Evolutionary conservation across 2,797 vertebrate genomes (phyloP).

Genomic region (Xiphophorus birchmanni): DNA sequence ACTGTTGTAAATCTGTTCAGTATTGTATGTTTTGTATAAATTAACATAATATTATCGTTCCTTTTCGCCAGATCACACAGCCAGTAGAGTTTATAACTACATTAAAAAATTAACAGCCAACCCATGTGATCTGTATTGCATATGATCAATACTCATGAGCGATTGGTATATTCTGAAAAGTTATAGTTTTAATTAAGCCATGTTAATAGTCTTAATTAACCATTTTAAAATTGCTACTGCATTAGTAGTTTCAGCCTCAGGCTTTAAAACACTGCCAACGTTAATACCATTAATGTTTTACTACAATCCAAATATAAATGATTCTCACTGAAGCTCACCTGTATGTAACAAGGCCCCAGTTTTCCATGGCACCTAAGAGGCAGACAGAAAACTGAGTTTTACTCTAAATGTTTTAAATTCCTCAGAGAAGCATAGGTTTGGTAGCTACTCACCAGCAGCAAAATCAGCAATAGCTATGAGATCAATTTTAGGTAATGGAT

Average conservation of each 20-base stretch:
- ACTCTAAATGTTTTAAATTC: slow-evolving; percentile 44
- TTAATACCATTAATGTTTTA: neutral
- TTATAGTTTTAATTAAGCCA: neutral
- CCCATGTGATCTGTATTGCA: too few relatives aligned
- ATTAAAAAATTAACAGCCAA: too few relatives aligned
- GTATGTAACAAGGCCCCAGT: slow-evolving; percentile 99
- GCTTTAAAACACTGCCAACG: neutral
- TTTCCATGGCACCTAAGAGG: slow-evolving; percentile 97
- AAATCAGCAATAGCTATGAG: slow-evolving; percentile 99
- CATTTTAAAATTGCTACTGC: neutral
- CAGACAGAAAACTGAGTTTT: slow-evolving; percentile 41
- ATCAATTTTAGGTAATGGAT: slow-evolving; percentile 99
- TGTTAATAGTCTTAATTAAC: neutral
- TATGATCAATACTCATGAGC: too few relatives aligned
- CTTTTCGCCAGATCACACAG: too few relatives aligned
- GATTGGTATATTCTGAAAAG: neutral
- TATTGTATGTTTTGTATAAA: too few relatives aligned
- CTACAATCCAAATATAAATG: neutral
- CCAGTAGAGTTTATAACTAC: too few relatives aligned
- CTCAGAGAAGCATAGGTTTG: neutral
- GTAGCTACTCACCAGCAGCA: slow-evolving; percentile 91
- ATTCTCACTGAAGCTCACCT: slow-evolving; percentile 81
- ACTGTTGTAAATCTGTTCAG: too few relatives aligned
- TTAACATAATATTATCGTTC: too few relatives aligned
- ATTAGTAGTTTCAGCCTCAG: neutral